These are phyloP conservation scores for Diachasma alloeum DNA, from an alignment of 1,140 invertebrate genomes.

Conservation along the genomic window DNA sequence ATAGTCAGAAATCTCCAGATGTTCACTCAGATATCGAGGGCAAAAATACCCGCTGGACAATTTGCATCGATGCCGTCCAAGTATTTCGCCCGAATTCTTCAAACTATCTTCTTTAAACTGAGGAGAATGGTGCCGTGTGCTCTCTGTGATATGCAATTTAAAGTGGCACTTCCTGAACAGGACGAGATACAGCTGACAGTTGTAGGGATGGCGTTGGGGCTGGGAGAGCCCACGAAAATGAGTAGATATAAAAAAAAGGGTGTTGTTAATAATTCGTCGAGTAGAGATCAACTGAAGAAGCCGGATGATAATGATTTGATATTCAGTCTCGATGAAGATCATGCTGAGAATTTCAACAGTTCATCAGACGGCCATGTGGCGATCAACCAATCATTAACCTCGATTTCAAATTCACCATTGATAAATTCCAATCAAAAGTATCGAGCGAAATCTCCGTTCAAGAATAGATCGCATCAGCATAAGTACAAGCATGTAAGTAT, in stretches of 20 bases:
- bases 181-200: slow-evolving; percentile 91
- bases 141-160: slow-evolving; percentile 80
- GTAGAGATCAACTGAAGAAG: slow-evolving; percentile 58
- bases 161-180: slow-evolving; percentile 82
- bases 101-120: slow-evolving; percentile 87
- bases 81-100: slow-evolving; percentile 73
- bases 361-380: slow-evolving; percentile 8
- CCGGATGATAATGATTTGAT: slow-evolving; percentile 70
- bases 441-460: slow-evolving; percentile 53
- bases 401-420: slow-evolving; percentile 30
- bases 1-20: slow-evolving; percentile 83
- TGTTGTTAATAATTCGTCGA: slow-evolving; percentile 47
- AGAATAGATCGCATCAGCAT: slow-evolving; percentile 46
- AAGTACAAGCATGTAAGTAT: slow-evolving; percentile 56
- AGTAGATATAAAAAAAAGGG: slow-evolving; percentile 58
- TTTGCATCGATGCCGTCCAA: slow-evolving; percentile 63
- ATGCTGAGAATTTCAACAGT: slow-evolving; percentile 42
- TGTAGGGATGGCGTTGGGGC: slow-evolving; percentile 76
- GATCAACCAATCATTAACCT: slow-evolving; percentile 10
- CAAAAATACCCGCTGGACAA: slow-evolving; percentile 71
- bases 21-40: slow-evolving; percentile 86
- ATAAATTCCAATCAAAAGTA: slow-evolving; percentile 40
- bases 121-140: slow-evolving; percentile 85
- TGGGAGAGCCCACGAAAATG: slow-evolving; percentile 69
- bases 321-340: slow-evolving; percentile 78